Evolutionary conservation across 2,797 vertebrate species (phyloP), one percentile per base, ranked within the genome.

Genomic region (Dendrocincla fuliginosa): DNA sequence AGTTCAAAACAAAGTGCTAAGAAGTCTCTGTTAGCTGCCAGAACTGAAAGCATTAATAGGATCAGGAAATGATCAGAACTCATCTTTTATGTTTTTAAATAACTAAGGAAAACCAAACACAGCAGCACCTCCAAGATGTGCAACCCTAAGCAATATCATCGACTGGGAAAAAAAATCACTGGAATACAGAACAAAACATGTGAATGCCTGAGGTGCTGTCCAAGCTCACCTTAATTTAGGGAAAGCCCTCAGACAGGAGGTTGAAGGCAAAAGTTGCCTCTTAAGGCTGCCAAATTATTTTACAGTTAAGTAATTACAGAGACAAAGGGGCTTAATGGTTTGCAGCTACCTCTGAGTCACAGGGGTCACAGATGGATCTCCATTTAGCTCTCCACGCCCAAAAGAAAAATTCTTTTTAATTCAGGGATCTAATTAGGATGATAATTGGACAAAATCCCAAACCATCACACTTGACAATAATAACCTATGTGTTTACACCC

Each of bases 341-440:
- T 65, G 41, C 50, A 65, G 79, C 18, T 39, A 76, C n/a, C 60
- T 71, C 7, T 22, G 44, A 93, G 50, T 55, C 64, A 91, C 18
- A 69, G 25, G 28, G 59, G 55, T 93, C 69, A 81, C 15, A 47
- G 46, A 32, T 9, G 28, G 12, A 63, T 74, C 64, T 92, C 74
- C 53, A 50, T 92, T 95, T 61, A 91, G 55, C 8, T 87, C 33
- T 47, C 24, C 55, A 61, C 0, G 6, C 11, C 23, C 71, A 61
- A 71, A 94, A 83, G 22, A 81, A 89, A 91, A 87, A 39, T 47
- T 71, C 6, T 80, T 94, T 86, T 88, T 24, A 57, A 65, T 78
- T 89, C 53, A 71, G 35, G 9, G 35, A 68, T 20, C 46, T 87
- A 74, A 94, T 74, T 69, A 91, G 52, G 70, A 82, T 56, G 25